Base-by-base conservation (phyloP, 2,113 vertebrate species). In the Pteronura brasiliensis region DNA sequence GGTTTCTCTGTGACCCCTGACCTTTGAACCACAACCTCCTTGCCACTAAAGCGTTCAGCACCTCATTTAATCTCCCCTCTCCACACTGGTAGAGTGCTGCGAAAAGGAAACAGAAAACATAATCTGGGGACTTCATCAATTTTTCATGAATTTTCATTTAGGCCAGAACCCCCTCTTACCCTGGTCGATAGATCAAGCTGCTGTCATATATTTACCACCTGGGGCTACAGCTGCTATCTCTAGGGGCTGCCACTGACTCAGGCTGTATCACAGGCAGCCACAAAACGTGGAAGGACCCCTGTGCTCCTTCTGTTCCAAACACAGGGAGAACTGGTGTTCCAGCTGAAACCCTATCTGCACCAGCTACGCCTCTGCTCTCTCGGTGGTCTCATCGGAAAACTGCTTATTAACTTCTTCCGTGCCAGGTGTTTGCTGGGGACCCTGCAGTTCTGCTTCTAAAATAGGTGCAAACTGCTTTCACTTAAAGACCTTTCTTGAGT, bases 111-210 rank as follows among this genome's bases (percentile, higher is more conserved):
- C 94, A 63, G 93, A 99, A 98, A 98, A 98, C 99, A 99, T 99
- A 99, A 99, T 99, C 99, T 98, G 97, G 98, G 98, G 99, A 99
- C 99, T 99, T 99, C 99, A 99, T 99, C 98, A 99, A 99, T 99
- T 99, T 99, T 99, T 99, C 99, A 99, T 99, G 99, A 99, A 99
- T 99, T 99, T 99, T 99, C 99, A 99, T 99, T 99, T 99, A 99
- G 99, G 98, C 98, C 99, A 98, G 98, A 99, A 99, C 99, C 98
- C 99, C 98, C 98, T 99, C 99, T 99, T 99, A 99, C 98, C 99
- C 98, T 98, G 99, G 99, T 99, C 99, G 98, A 99, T 99, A 99
- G 99, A 99, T 99, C 99, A 99, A 99, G 99, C 99, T 99, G 99
- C 99, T 99, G 99, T 99, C 99, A 99, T 98, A 94, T 98, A 99